Evolutionary conservation across 1,140 invertebrate genomes (phyloP).

Genomic region (Drosophila busckii): DNA sequence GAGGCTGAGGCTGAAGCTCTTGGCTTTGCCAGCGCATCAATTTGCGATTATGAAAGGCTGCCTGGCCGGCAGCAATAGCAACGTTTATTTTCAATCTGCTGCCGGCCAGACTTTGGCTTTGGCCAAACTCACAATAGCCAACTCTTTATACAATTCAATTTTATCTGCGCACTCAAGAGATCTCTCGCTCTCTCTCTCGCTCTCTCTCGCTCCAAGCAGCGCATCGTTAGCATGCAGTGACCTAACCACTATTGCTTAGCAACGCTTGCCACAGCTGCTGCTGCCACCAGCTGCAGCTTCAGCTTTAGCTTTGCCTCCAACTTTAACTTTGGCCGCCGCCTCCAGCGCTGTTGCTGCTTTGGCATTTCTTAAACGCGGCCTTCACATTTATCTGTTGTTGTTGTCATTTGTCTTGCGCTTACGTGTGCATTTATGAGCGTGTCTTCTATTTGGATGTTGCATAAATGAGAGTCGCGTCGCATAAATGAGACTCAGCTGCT

Average conservation of each 20-base stretch:
- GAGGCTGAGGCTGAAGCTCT: slow-evolving; percentile 28
- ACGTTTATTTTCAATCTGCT: slow-evolving; percentile 33
- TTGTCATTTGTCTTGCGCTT: slow-evolving; percentile 52
- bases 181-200: too few relatives aligned
- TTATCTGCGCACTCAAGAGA: slow-evolving; percentile 56
- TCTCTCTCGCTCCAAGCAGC: too few relatives aligned
- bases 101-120: slow-evolving; percentile 18
- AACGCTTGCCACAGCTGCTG: slow-evolving; percentile 20
- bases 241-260: too few relatives aligned
- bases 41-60: slow-evolving; percentile 75
- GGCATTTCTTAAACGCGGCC: too few relatives aligned
- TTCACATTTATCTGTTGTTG: slow-evolving; percentile 9
- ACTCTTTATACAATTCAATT: slow-evolving; percentile 74
- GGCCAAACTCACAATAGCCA: slow-evolving; percentile 47
- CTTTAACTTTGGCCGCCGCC: slow-evolving; percentile 35
- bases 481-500: slow-evolving; percentile 1
- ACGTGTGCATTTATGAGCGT: slow-evolving; percentile 63
- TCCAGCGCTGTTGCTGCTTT: slow-evolving; percentile 15
- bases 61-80: slow-evolving; percentile 56
- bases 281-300: slow-evolving; percentile 11
- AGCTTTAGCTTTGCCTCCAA: slow-evolving; percentile 16
- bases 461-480: slow-evolving; percentile 14
- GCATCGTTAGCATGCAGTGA: slow-evolving; percentile 56
- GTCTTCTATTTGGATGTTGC: slow-evolving; percentile 15
- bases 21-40: slow-evolving; percentile 70